Percentiles rank a stretch among this genome's conserved stretches.
phyloP scores from a whole-genome alignment of 2,888 invertebrate species.

The Synergus gifuensis region DNA sequence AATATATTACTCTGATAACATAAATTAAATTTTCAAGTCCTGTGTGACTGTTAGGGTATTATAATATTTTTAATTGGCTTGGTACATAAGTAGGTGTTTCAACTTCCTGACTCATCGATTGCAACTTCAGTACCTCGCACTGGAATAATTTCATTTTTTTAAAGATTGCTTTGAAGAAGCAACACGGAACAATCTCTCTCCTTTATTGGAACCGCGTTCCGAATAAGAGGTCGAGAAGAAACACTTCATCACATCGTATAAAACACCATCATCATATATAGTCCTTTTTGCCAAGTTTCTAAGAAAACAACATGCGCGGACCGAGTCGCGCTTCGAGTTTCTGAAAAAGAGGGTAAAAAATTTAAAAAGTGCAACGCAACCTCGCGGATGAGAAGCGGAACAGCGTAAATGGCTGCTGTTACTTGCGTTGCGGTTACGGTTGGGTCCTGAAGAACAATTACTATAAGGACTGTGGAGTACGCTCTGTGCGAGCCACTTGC shows the following conservation, averaged over 20 bases:
- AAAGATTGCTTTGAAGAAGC: background rate
- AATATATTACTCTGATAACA: background rate
- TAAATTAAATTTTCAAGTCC: too few species aligned
- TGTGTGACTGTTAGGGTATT: too few species aligned
- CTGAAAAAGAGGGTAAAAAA: slow-evolving; percentile 6
- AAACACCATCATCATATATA: background rate
- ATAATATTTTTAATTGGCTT: background rate
- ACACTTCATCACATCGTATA: slow-evolving; percentile 3
- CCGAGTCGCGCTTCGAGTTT: slow-evolving; percentile 27
- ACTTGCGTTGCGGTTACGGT: slow-evolving; percentile 10
- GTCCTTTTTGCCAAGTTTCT: slow-evolving; percentile 10
- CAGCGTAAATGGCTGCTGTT: slow-evolving; percentile 32
- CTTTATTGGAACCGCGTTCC: background rate
- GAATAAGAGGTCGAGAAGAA: slow-evolving; percentile 13
- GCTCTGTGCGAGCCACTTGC: background rate
- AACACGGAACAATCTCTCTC: background rate
- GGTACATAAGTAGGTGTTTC: background rate
- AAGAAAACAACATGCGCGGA: slow-evolving; percentile 34
- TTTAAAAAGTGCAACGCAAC: slow-evolving; percentile 12
- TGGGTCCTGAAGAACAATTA: slow-evolving; percentile 36
- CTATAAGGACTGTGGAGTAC: slow-evolving; percentile 2
- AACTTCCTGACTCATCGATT: background rate
- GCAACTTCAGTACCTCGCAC: background rate
- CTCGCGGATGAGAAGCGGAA: slow-evolving; percentile 24
- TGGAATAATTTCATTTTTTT: background rate